phyloP scores from a whole-genome alignment of 2,113 vertebrate species.

The Alethe castanea region DNA sequence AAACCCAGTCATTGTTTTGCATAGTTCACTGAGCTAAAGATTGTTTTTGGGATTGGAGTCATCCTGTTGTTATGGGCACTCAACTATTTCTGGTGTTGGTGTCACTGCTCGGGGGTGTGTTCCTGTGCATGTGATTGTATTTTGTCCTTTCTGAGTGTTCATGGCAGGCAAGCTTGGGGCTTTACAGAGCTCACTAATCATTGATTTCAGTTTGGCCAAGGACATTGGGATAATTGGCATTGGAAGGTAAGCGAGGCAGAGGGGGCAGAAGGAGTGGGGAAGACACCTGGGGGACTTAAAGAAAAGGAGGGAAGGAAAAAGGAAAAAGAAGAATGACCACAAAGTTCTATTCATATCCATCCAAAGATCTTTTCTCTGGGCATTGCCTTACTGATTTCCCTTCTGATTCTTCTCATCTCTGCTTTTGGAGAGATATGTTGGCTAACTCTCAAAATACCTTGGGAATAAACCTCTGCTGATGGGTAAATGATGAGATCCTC shows the following conservation, averaged over 20 bases:
- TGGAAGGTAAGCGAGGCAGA: neutral
- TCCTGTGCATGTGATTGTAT: neutral
- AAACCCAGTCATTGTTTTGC: neutral
- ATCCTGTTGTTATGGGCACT: neutral
- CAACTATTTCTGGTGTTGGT: neutral
- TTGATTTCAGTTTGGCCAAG: neutral
- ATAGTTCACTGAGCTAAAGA: neutral
- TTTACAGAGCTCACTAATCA: neutral
- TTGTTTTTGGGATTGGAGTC: neutral
- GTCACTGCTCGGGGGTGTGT: neutral
- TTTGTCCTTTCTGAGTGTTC: neutral
- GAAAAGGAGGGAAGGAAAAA: neutral
- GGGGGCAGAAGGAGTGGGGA: neutral
- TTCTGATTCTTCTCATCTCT: neutral
- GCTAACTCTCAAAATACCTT: neutral
- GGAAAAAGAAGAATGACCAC: neutral
- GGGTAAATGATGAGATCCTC: neutral
- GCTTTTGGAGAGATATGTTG: neutral
- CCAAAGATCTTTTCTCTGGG: neutral
- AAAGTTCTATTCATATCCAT: neutral
- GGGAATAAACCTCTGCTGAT: neutral
- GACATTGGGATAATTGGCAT: neutral
- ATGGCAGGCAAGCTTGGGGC: neutral
- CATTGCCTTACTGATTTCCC: neutral
- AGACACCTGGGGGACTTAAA: neutral